Evolutionary conservation across 2,888 invertebrate species (phyloP), one percentile per base, ranked within the genome.

Genomic region (Pristionchus mayeri): DNA sequence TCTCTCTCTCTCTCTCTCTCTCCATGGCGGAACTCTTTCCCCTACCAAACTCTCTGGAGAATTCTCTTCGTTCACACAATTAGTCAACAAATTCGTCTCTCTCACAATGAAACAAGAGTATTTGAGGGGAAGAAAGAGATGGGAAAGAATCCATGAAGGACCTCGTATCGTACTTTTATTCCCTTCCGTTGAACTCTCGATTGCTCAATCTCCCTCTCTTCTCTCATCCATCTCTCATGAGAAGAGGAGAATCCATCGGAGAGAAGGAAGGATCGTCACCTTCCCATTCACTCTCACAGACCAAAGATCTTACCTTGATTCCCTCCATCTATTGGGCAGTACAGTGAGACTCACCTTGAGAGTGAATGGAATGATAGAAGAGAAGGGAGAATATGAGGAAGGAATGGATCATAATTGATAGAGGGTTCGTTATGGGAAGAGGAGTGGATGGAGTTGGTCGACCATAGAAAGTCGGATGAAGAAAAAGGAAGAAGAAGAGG

Each of bases 141-240:
- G 24, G 54, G 44, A 13, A 13, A 44, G 44, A 6, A 44, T 6
- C 44, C 44, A 13, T 44, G 7, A 57, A 57, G 24, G 24, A 21
- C 13, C 52, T 57, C 7, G 30, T 16, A 21, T 40, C 67, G 21
- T 71, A 18, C 40, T 71, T 9, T 40, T 63, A 34, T 54, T 18
- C 54, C n/a, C 34, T 37, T 21, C n/a, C n/a, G 40, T 71, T 44
- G 44, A 44, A 18, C 34, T 63, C 63, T 30, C 67, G 37, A 7
- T 71, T 40, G 3, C 67, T 71, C 63, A 4, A 13, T 63, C 18
- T 16, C 16, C 27, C 54, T 63, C 60, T 57, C 24, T 24, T 52
- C 54, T 63, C 67, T 71, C 67, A 71, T 71, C 40, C 67, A 71
- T 71, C 40, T 71, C 67, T 71, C 67, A 71, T 71, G 50, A 76